Percentiles rank a stretch among this genome's conserved stretches.
Evolutionary conservation across 2,888 invertebrate species (phyloP).

Genomic region (Philereme transversata): DNA sequence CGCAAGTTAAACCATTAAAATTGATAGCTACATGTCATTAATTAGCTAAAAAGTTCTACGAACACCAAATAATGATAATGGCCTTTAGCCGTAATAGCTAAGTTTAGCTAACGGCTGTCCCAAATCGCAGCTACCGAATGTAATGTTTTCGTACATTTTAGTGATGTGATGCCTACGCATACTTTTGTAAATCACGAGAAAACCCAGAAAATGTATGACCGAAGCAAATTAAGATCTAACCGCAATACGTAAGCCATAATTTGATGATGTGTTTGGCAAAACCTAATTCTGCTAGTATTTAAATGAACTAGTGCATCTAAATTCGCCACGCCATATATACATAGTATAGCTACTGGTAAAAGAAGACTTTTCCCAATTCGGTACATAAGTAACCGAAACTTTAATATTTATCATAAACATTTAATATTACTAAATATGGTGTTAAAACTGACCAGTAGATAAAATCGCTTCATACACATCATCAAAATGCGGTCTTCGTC

Average conservation of each 20-base stretch:
- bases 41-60: conserved; percentile 23
- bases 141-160: conserved; percentile 27
- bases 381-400: conserved; percentile 2
- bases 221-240: background rate
- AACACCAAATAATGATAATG: conserved; percentile 26
- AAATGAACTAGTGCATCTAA: too few species aligned
- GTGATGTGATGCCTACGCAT: conserved; percentile 4
- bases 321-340: too few species aligned
- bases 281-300: too few species aligned
- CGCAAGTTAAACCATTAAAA: conserved; percentile 5
- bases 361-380: conserved; percentile 6
- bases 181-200: background rate
- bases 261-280: too few species aligned
- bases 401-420: background rate
- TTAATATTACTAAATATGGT: background rate
- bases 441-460: background rate
- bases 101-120: conserved; percentile 38
- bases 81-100: conserved; percentile 33
- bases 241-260: background rate
- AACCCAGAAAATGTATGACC: background rate
- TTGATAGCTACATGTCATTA: conserved; percentile 25
- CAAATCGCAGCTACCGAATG: conserved; percentile 36
- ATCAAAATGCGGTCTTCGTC: conserved; percentile 5
- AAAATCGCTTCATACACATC: background rate
- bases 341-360: too few species aligned